phyloP scores from a whole-genome alignment of 92 coral and sea anemone genomes.

The Porites cylindrica region DNA sequence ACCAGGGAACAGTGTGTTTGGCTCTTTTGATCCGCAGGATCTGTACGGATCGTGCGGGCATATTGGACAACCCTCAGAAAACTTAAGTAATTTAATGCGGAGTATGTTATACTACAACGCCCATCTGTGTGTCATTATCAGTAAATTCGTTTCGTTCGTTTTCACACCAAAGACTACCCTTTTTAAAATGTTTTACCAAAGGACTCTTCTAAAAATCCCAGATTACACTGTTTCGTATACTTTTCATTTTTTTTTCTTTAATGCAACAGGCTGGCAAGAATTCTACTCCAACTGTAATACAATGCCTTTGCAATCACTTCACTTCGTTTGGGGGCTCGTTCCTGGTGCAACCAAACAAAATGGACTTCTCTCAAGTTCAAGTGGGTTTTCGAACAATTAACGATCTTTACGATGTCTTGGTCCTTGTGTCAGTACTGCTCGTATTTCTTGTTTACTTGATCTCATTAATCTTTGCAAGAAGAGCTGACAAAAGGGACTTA shows the following conservation, averaged over 20 bases:
- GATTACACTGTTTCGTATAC: not conserved
- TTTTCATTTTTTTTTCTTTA: not conserved
- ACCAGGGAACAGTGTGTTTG: too few relatives aligned
- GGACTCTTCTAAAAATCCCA: not conserved
- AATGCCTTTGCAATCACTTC: constrained; percentile 49
- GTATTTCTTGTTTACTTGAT: constrained; percentile 20
- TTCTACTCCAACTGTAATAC: constrained; percentile 7
- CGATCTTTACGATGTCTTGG: constrained; percentile 11
- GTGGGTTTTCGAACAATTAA: constrained; percentile 2
- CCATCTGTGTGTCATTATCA: not conserved
- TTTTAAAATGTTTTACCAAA: too few relatives aligned
- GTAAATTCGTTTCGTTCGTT: not conserved
- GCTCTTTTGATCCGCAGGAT: too few relatives aligned
- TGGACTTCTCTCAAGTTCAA: constrained; percentile 43
- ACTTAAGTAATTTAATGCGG: not conserved
- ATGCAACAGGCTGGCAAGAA: constrained; percentile 10
- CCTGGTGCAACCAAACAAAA: constrained; percentile 32
- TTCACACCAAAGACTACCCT: too few relatives aligned
- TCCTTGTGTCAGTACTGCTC: constrained; percentile 13
- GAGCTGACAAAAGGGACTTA: constrained; percentile 69
- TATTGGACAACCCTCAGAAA: too few relatives aligned
- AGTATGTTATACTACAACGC: not conserved
- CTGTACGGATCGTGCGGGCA: too few relatives aligned
- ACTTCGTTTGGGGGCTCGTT: constrained; percentile 50
- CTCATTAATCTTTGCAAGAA: constrained; percentile 26